Conservation (phyloP, 1,140 invertebrate species). For the Drosophila rhopaloa region DNA sequence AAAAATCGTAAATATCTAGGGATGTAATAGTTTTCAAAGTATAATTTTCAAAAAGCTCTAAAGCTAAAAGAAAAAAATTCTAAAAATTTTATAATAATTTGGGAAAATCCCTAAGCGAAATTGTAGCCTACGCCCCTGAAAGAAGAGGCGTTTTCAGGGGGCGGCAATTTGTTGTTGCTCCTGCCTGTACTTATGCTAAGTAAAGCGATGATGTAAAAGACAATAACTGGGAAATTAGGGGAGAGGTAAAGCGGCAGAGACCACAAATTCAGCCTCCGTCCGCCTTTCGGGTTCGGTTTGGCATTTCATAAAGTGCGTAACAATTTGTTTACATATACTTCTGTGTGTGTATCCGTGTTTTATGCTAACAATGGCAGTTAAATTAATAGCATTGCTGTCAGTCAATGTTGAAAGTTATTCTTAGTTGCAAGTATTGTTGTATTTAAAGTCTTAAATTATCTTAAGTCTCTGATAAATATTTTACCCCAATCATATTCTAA, state of each 20-base stretch:
- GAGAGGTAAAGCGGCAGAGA: conserved; percentile 53
- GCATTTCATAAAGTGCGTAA: conserved; percentile 77
- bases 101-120: not conserved
- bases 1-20: no score
- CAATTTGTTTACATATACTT: conserved; percentile 73
- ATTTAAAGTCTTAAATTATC: no score
- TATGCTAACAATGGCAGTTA: conserved; percentile 3
- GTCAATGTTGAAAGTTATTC: not conserved
- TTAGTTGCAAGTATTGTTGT: not conserved
- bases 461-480: no score
- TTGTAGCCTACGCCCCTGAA: conserved; percentile 11
- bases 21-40: not conserved
- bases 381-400: conserved; percentile 1
- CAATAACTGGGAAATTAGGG: conserved; percentile 51
- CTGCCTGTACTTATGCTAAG: conserved; percentile 78
- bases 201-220: conserved; percentile 82
- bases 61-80: not conserved
- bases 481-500: no score
- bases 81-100: not conserved
- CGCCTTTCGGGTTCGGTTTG: conserved; percentile 30
- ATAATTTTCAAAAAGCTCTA: not conserved
- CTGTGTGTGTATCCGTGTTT: conserved; percentile 39
- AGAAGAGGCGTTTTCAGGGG: not conserved
- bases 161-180: conserved; percentile 71
- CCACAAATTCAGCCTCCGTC: conserved; percentile 65